Percentiles rank a stretch among this genome's conserved stretches.
phyloP scores from a whole-genome alignment of 2,113 vertebrate species.

The Symphodus melops region DNA sequence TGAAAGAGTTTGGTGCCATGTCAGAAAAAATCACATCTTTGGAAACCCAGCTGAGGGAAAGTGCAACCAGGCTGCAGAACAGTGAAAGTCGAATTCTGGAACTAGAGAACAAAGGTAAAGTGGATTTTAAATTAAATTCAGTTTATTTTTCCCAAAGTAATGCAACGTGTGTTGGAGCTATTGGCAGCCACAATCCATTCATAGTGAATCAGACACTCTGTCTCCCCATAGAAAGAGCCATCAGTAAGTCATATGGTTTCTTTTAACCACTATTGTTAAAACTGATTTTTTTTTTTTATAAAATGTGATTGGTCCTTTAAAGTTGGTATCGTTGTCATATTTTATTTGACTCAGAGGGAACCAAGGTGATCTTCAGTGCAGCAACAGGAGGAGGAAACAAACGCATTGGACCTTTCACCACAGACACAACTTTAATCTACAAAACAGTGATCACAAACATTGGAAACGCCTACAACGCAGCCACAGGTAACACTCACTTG shows the following conservation, averaged over 20 bases:
- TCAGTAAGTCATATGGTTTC: not conserved
- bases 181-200: no score
- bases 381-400: accelerated
- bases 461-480: not conserved
- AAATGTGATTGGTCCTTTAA: no score
- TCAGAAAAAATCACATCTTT: not conserved
- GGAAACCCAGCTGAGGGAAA: not conserved
- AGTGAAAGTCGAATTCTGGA: not conserved
- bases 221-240: no score
- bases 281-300: no score
- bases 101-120: not conserved
- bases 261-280: no score
- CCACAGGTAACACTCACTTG: conserved; percentile 8
- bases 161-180: no score
- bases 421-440: not conserved
- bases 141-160: no score
- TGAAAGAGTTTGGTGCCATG: not conserved
- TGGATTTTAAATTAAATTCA: no score
- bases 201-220: no score
- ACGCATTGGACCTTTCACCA: not conserved
- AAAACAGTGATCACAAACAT: not conserved
- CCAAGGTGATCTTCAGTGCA: not conserved
- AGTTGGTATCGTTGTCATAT: not conserved
- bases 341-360: not conserved
- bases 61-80: no score